Conservation (phyloP, 2,113 vertebrate species). For the Gambusia affinis region DNA sequence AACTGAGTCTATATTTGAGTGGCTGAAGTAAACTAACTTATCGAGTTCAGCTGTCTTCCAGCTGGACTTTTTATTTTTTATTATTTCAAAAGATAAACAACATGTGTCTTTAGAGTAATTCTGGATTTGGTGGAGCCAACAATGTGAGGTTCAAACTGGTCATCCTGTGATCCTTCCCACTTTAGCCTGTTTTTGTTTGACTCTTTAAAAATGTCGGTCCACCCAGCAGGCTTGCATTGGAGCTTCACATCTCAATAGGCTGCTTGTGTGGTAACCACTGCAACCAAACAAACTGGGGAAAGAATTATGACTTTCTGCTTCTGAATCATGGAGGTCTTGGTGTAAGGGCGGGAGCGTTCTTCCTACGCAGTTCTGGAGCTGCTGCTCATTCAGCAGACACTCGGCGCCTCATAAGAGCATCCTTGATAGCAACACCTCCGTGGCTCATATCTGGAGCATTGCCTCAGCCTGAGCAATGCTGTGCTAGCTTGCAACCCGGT, state of each 20-base stretch:
- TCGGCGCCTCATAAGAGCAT: conserved; percentile 53
- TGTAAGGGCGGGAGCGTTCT: not conserved
- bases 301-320: conserved; percentile 31
- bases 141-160: not conserved
- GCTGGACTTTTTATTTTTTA: not conserved
- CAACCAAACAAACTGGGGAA: conserved; percentile 52
- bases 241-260: conserved; percentile 47
- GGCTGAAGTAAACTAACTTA: too few species aligned
- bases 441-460: conserved; percentile 59
- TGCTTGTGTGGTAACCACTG: conserved; percentile 61
- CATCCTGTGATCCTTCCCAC: conserved; percentile 50
- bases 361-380: conserved; percentile 47
- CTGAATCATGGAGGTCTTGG: conserved; percentile 5
- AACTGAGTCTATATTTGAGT: not conserved
- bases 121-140: not conserved
- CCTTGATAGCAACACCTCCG: conserved; percentile 68
- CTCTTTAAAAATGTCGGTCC: conserved; percentile 49
- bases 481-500: conserved; percentile 48
- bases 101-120: conserved; percentile 5
- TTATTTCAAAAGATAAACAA: not conserved
- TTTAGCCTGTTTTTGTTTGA: conserved; percentile 22
- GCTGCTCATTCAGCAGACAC: conserved; percentile 51
- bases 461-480: conserved; percentile 51
- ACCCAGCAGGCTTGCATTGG: conserved; percentile 22
- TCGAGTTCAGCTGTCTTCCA: conserved; percentile 8